Percentiles rank a stretch among this genome's conserved stretches.
Conservation (phyloP, 1,140 invertebrate species). For the Sesamia nonagrioides region DNA sequence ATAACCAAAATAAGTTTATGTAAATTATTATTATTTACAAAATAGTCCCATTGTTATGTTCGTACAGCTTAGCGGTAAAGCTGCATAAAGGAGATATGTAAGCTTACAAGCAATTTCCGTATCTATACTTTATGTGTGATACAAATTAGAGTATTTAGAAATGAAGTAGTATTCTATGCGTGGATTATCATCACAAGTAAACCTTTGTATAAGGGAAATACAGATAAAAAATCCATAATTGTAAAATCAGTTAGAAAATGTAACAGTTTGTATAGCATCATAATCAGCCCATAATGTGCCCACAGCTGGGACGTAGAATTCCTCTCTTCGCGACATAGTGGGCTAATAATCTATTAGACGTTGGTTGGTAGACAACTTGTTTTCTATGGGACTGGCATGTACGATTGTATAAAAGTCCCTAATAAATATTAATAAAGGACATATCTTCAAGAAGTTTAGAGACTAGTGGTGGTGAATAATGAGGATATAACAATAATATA, state of each 20-base stretch:
- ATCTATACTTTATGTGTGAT: slow-evolving; percentile 6
- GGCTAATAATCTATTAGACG: too few species aligned
- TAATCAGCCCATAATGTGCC: too few species aligned
- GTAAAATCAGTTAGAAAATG: too few species aligned
- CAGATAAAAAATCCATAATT: too few species aligned
- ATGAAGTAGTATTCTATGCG: not conserved
- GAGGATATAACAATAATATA: not conserved
- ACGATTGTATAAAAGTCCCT: too few species aligned
- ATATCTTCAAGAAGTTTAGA: too few species aligned
- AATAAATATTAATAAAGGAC: too few species aligned
- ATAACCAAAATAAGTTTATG: not conserved
- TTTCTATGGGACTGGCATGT: too few species aligned
- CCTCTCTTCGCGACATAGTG: too few species aligned
- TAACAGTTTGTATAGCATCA: too few species aligned
- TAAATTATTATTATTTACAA: slow-evolving; percentile 10
- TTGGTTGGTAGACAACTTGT: too few species aligned
- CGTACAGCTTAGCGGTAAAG: not conserved
- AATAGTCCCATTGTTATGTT: not conserved
- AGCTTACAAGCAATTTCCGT: slow-evolving; percentile 6
- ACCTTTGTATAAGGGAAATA: not conserved
- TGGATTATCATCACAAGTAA: not conserved
- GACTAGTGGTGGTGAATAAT: not conserved
- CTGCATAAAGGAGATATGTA: slow-evolving; percentile 1
- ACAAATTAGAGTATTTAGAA: slow-evolving; percentile 7
- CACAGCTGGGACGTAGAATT: too few species aligned